Conservation (phyloP, 2,797 vertebrate genomes). For the Coregonus ussuriensis region DNA sequence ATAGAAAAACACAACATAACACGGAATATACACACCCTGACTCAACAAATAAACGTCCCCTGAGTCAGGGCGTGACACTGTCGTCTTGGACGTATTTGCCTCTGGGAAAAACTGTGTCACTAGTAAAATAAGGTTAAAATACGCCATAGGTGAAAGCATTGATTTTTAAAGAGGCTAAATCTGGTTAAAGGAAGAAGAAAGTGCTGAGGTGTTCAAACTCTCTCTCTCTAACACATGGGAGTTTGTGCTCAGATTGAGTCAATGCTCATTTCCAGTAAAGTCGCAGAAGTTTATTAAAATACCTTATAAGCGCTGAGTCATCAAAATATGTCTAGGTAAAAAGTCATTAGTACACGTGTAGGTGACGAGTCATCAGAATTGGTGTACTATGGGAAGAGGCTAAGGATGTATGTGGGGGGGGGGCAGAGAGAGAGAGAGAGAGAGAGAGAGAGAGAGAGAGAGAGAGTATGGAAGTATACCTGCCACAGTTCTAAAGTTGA, state of each 20-base stretch:
- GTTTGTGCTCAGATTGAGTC: not conserved
- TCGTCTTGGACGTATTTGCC: constrained; percentile 24
- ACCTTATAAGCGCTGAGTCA: constrained; percentile 31
- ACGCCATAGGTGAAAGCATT: constrained; percentile 55
- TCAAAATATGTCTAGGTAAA: constrained; percentile 24
- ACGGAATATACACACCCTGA: too few species aligned
- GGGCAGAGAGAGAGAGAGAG: too few species aligned
- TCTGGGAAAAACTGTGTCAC: constrained; percentile 25
- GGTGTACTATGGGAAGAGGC: constrained; percentile 23
- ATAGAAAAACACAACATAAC: too few species aligned
- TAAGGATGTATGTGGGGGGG: not conserved
- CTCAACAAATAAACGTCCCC: too few species aligned
- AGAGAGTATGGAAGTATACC: constrained; percentile 26
- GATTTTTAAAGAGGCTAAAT: constrained; percentile 60
- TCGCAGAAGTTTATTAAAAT: constrained; percentile 12
- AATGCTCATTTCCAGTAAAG: constrained; percentile 10
- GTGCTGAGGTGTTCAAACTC: constrained; percentile 36
- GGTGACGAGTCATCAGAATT: constrained; percentile 23
- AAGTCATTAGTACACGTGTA: constrained; percentile 35
- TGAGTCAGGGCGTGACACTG: not conserved
- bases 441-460: too few species aligned
- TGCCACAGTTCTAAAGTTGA: constrained; percentile 15
- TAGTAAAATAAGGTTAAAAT: constrained; percentile 36
- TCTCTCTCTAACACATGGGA: not conserved
- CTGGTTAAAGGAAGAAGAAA: constrained; percentile 47